phyloP scores from a whole-genome alignment of 1,140 invertebrate genomes.

The Drosophila setifemur region DNA sequence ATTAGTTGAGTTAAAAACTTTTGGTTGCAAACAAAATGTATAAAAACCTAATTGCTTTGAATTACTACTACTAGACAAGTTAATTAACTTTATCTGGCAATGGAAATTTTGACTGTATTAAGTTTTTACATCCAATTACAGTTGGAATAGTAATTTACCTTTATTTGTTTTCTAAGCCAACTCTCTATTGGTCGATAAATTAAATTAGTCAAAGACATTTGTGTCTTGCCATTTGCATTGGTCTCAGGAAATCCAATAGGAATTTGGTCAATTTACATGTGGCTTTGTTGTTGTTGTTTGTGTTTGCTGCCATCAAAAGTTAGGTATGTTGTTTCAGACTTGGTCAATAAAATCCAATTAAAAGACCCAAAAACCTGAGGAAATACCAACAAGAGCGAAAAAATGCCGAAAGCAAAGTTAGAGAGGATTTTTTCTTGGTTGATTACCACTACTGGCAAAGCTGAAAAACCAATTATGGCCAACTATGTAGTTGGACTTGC shows the following conservation, averaged over 20 bases:
- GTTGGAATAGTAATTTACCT: no score
- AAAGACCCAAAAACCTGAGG: slow-evolving; percentile 2
- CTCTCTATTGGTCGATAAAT: no score
- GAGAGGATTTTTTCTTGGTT: slow-evolving; percentile 4
- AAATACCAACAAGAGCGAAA: neutral
- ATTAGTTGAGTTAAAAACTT: no score
- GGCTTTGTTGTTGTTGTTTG: neutral
- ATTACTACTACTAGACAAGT: no score
- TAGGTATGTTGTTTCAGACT: neutral
- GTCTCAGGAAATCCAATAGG: neutral
- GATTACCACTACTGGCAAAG: slow-evolving; percentile 1
- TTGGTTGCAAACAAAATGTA: no score
- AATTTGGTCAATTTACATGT: neutral
- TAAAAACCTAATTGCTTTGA: no score
- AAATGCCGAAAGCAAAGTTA: neutral
- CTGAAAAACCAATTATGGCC: slow-evolving; percentile 21
- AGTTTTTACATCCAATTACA: no score
- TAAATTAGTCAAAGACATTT: no score
- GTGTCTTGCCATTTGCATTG: neutral
- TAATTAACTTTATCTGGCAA: no score
- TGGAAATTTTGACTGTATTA: no score
- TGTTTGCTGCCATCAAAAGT: slow-evolving; percentile 3
- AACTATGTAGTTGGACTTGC: slow-evolving; percentile 38
- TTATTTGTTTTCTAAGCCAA: no score
- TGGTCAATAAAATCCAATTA: slow-evolving; percentile 29